These are phyloP conservation scores for Pollenia labialis DNA, from an alignment of 2,888 invertebrate genomes.

Conservation along the genomic window DNA sequence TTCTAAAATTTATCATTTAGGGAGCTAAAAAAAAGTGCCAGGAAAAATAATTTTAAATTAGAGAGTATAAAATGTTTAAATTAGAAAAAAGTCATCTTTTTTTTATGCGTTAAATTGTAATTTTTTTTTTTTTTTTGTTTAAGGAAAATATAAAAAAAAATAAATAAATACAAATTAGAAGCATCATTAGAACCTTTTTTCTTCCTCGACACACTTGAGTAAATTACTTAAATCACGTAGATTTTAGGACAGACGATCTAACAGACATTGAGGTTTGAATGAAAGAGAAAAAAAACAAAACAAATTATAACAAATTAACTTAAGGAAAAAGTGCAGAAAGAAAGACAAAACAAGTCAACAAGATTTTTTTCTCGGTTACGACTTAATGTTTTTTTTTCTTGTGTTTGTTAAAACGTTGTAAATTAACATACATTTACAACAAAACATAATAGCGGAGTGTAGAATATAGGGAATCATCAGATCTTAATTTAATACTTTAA, in stretches of 20 bases:
- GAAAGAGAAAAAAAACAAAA: conserved; percentile 22
- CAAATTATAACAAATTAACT: conserved; percentile 68
- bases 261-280: conserved; percentile 27
- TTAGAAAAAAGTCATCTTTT: conserved; percentile 37
- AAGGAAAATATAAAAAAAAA: conserved; percentile 36
- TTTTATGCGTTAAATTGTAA: conserved; percentile 33
- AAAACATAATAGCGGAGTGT: conserved; percentile 29
- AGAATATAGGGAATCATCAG: conserved; percentile 51
- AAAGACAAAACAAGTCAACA: conserved; percentile 52
- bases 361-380: conserved; percentile 33
- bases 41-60: conserved; percentile 54
- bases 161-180: conserved; percentile 71
- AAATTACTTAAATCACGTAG: conserved; percentile 73
- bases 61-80: conserved; percentile 18
- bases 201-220: conserved; percentile 65
- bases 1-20: conserved; percentile 64
- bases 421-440: conserved; percentile 67
- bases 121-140: conserved; percentile 15
- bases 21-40: conserved; percentile 16
- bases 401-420: conserved; percentile 34
- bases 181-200: conserved; percentile 73
- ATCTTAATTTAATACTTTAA: conserved; percentile 69
- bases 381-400: conserved; percentile 38
- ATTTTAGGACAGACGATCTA: conserved; percentile 53
- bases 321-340: conserved; percentile 47